Percentiles rank a stretch among this genome's conserved stretches.
Evolutionary conservation across 2,113 vertebrate species (phyloP).

Genomic region (Neogobius melanostomus): DNA sequence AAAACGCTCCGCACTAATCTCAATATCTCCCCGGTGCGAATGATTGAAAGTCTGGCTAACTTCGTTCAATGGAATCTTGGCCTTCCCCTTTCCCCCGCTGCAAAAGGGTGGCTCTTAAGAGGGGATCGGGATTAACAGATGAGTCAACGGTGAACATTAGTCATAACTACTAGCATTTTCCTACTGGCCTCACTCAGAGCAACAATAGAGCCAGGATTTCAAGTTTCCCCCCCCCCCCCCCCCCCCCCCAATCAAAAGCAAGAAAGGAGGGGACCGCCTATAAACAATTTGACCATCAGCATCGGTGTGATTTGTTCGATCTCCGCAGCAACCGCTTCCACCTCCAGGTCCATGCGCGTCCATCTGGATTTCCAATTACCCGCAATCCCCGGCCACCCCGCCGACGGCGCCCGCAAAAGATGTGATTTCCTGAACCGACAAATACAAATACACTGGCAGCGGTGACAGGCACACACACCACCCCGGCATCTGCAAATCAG

Average conservation of each 20-base stretch:
- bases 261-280: constrained; percentile 17
- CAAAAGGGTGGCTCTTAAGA: constrained; percentile 13
- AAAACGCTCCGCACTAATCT: constrained; percentile 42
- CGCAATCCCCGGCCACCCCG: constrained; percentile 64
- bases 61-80: constrained; percentile 15
- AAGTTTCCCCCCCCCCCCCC: constrained; percentile 7
- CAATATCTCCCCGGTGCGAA: constrained; percentile 16
- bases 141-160: constrained; percentile 31
- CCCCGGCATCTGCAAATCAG: too few species aligned
- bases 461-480: constrained; percentile 13
- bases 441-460: constrained; percentile 43
- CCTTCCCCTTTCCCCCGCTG: background rate
- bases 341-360: constrained; percentile 65
- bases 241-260: constrained; percentile 19
- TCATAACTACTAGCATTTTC: constrained; percentile 39
- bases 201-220: constrained; percentile 27
- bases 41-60: constrained; percentile 14
- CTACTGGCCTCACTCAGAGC: constrained; percentile 34
- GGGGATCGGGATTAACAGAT: constrained; percentile 21
- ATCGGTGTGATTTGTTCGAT: constrained; percentile 53
- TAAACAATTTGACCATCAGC: constrained; percentile 46
- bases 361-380: constrained; percentile 77
- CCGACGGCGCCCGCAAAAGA: constrained; percentile 45
- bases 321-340: constrained; percentile 58
- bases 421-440: constrained; percentile 71